phyloP scores from a whole-genome alignment of 1,140 invertebrate species.

The Atta texana region DNA sequence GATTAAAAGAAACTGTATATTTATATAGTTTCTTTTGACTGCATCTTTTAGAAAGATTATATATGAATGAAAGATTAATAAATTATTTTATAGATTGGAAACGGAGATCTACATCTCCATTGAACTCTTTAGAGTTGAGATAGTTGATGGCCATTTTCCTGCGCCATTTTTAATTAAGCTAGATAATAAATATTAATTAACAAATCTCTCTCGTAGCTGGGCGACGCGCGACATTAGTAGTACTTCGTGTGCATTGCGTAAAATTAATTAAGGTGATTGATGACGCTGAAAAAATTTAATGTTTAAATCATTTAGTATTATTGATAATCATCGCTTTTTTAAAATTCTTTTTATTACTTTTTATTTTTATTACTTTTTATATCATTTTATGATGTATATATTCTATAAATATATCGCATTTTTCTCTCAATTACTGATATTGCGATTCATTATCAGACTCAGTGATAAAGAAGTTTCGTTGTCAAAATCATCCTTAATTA shows the following conservation, averaged over 20 bases:
- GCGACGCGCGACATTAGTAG: slow-evolving; percentile 15
- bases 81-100: slow-evolving; percentile 32
- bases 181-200: slow-evolving; percentile 61
- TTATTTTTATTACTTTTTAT: slow-evolving; percentile 19
- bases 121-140: slow-evolving; percentile 9
- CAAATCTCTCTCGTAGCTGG: slow-evolving; percentile 26
- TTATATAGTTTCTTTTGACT: neutral
- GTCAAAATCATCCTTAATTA: slow-evolving; percentile 39
- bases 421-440: neutral
- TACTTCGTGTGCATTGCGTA: slow-evolving; percentile 23
- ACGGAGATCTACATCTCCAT: neutral
- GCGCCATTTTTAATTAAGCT: slow-evolving; percentile 51
- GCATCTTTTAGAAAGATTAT: neutral
- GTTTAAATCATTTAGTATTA: neutral
- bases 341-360: slow-evolving; percentile 35
- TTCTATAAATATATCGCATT: slow-evolving; percentile 6
- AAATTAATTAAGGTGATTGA: slow-evolving; percentile 42
- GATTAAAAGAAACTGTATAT: neutral
- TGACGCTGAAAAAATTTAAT: slow-evolving; percentile 3
- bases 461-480: slow-evolving; percentile 17
- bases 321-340: neutral
- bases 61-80: slow-evolving; percentile 20
- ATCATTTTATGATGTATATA: slow-evolving; percentile 17
- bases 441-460: slow-evolving; percentile 7
- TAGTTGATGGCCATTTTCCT: neutral